Evolutionary conservation across 2,113 vertebrate species (phyloP).

Genomic region (Tetrao urogallus): DNA sequence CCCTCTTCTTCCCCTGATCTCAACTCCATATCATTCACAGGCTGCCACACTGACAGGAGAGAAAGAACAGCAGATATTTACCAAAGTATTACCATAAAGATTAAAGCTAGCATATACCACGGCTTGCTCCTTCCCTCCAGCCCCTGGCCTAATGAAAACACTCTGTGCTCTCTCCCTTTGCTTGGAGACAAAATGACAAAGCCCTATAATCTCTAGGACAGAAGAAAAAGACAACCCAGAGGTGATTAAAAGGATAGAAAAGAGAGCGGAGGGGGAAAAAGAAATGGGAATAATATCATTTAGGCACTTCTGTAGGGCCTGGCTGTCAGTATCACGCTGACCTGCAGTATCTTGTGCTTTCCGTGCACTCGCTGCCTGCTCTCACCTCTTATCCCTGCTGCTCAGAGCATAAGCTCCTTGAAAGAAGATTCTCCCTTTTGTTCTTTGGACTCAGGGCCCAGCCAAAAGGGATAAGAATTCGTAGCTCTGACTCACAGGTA

Average conservation of each 20-base stretch:
- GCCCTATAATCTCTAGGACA: conserved; percentile 55
- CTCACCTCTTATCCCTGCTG: background rate
- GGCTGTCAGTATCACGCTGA: accelerated
- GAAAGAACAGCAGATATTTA: conserved; percentile 70
- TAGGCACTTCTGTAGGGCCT: background rate
- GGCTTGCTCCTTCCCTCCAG: conserved; percentile 38
- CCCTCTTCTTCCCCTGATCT: conserved; percentile 53
- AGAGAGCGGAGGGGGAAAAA: background rate
- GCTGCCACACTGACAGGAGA: conserved; percentile 57
- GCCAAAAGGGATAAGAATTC: background rate
- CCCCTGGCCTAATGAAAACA: conserved; percentile 52
- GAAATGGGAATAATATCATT: conserved; percentile 13
- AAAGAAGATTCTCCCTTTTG: background rate
- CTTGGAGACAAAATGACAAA: conserved; percentile 60
- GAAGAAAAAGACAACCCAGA: conserved; percentile 15
- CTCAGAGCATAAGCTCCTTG: background rate
- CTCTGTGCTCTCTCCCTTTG: conserved; percentile 19
- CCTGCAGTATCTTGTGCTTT: background rate
- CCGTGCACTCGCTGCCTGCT: background rate
- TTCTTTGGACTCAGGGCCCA: background rate
- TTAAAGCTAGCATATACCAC: conserved; percentile 59
- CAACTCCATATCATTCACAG: conserved; percentile 58
- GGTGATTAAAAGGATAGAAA: conserved; percentile 63
- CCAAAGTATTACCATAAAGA: conserved; percentile 73
- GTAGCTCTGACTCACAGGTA: accelerated